Evolutionary conservation across 2,888 invertebrate species (phyloP).

Genomic region (Rugalucina vietnamica): DNA sequence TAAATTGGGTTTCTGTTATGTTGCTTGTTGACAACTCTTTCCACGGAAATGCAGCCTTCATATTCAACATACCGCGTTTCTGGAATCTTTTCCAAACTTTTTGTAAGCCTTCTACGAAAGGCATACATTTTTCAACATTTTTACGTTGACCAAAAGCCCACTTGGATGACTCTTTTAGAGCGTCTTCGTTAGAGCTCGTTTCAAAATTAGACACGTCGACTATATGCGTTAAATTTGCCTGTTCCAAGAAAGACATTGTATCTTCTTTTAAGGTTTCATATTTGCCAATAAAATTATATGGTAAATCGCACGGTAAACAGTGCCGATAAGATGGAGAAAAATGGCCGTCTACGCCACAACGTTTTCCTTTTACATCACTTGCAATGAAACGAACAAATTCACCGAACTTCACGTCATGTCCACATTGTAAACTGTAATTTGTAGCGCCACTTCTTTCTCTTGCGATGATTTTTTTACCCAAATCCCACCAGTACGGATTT

Average conservation of each 20-base stretch:
- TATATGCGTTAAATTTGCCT: conserved; percentile 30
- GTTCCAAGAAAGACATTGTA: conserved; percentile 49
- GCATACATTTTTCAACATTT: conserved; percentile 39
- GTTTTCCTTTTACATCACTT: conserved; percentile 32
- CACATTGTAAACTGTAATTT: conserved; percentile 48
- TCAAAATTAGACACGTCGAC: conserved; percentile 30
- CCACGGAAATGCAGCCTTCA: conserved; percentile 52
- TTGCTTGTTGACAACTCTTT: conserved; percentile 15
- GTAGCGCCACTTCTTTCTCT: conserved; percentile 34
- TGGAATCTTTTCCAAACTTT: conserved; percentile 61
- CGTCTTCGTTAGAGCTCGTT: conserved; percentile 22
- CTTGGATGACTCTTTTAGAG: conserved; percentile 22
- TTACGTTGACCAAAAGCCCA: conserved; percentile 36
- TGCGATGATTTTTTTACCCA: conserved; percentile 43
- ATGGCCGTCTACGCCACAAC: conserved; percentile 55
- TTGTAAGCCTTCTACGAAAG: conserved; percentile 47
- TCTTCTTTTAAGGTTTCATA: conserved; percentile 66
- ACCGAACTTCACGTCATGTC: conserved; percentile 62
- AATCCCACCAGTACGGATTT: conserved; percentile 59
- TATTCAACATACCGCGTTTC: conserved; percentile 61
- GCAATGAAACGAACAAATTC: conserved; percentile 63
- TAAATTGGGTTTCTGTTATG: conserved; percentile 38
- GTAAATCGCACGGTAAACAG: conserved; percentile 63
- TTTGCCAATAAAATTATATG: conserved; percentile 65
- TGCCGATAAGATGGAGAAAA: conserved; percentile 64